These are phyloP conservation scores for Cichlasoma orientale DNA, from an alignment of 2,797 vertebrate species.

Conservation along the genomic window DNA sequence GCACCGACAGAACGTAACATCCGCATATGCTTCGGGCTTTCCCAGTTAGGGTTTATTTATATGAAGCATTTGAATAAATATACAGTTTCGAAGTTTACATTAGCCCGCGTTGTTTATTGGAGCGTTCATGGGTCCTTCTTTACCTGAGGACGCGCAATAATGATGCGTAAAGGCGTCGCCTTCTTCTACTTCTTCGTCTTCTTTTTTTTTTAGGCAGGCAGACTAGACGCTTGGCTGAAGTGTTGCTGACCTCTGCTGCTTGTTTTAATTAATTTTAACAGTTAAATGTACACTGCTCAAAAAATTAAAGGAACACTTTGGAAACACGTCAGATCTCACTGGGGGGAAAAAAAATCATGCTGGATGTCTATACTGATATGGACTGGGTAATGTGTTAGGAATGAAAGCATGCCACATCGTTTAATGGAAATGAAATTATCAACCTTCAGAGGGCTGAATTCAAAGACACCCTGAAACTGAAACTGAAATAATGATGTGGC, in stretches of 20 bases:
- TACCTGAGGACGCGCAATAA: background rate
- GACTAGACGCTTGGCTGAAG: background rate
- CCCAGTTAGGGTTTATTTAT: conserved; percentile 24
- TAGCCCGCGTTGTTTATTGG: conserved; percentile 65
- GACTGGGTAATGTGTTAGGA: no score
- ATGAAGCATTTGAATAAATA: conserved; percentile 13
- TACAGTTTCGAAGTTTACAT: conserved; percentile 43
- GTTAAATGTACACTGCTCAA: no score
- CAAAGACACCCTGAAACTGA: no score
- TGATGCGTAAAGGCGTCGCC: conserved; percentile 20
- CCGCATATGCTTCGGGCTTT: conserved; percentile 23
- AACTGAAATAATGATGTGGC: no score
- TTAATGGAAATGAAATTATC: no score
- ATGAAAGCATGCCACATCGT: no score
- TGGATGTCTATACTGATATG: no score
- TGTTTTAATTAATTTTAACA: no score
- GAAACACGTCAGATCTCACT: no score
- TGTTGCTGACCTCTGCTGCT: background rate
- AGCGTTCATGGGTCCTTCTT: conserved; percentile 59
- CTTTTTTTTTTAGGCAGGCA: background rate
- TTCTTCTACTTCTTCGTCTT: background rate
- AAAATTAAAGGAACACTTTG: no score
- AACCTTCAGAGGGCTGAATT: no score
- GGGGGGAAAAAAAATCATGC: no score
- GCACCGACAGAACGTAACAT: conserved; percentile 29